Evolutionary conservation across 2,888 invertebrate species (phyloP).

Genomic region (Seira ritae): DNA sequence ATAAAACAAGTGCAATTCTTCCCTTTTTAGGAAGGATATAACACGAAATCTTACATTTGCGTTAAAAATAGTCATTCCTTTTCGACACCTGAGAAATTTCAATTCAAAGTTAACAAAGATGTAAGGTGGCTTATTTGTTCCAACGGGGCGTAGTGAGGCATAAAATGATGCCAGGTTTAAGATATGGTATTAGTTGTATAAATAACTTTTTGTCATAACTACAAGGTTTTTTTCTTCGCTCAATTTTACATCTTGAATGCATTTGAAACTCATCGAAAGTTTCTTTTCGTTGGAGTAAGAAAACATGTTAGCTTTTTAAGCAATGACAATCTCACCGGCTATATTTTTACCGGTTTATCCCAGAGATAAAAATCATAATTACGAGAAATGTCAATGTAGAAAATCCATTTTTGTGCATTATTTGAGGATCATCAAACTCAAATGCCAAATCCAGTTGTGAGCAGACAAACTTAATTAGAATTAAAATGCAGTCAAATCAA

Average conservation of each 20-base stretch:
- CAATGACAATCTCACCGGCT: too few relatives aligned
- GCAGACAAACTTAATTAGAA: not conserved
- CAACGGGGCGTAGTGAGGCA: too few relatives aligned
- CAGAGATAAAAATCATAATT: constrained; percentile 8
- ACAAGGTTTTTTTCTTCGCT: too few relatives aligned
- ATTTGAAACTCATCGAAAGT: too few relatives aligned
- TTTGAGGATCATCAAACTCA: not conserved
- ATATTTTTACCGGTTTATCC: constrained; percentile 9
- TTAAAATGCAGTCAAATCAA: constrained; percentile 3
- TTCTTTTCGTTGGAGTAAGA: too few relatives aligned
- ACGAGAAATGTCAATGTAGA: constrained; percentile 1
- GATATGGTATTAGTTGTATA: too few relatives aligned
- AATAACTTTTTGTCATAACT: too few relatives aligned
- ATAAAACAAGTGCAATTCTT: constrained; percentile 12
- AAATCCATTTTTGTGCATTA: not conserved
- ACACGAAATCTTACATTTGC: not conserved
- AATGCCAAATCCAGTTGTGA: not conserved
- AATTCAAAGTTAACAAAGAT: not conserved
- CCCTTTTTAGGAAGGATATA: not conserved
- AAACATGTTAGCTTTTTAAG: too few relatives aligned
- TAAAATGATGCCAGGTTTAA: too few relatives aligned
- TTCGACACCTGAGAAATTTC: not conserved
- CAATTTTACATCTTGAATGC: too few relatives aligned
- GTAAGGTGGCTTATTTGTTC: not conserved
- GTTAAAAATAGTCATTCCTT: not conserved